Evolutionary conservation across 2,888 invertebrate species (phyloP).

Genomic region (Entomobrya multifasciata): DNA sequence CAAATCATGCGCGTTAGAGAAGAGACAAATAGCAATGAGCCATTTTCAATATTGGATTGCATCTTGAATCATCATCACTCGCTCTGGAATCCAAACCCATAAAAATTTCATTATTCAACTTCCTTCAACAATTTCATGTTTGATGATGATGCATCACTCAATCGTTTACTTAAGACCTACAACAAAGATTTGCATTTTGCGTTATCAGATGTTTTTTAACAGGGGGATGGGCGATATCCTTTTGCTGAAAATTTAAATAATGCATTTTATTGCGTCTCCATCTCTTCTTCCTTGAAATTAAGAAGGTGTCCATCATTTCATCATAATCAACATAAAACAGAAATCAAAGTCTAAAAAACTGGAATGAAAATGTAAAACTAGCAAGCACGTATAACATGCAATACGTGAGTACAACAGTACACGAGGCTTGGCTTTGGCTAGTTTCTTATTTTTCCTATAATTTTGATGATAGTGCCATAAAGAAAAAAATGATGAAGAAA

Average conservation of each 20-base stretch:
- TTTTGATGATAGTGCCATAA: neutral
- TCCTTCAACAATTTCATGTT: neutral
- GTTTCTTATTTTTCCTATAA: neutral
- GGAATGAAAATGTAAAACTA: constrained; percentile 12
- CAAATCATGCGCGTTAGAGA: neutral
- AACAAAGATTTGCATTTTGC: constrained; percentile 13
- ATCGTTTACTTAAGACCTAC: constrained; percentile 39
- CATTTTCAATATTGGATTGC: neutral
- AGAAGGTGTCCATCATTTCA: constrained; percentile 31
- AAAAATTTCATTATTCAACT: constrained; percentile 35
- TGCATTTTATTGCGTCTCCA: neutral
- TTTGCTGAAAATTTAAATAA: constrained; percentile 27
- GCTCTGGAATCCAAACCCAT: constrained; percentile 39
- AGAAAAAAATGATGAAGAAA: neutral
- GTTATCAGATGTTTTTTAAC: constrained; percentile 26
- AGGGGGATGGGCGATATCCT: constrained; percentile 5
- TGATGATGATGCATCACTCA: no score
- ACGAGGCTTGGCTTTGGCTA: neutral
- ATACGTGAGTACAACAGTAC: constrained; percentile 7
- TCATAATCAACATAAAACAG: constrained; percentile 3
- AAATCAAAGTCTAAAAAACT: constrained; percentile 1
- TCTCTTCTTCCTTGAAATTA: neutral
- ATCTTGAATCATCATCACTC: neutral
- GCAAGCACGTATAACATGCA: neutral
- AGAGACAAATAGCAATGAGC: constrained; percentile 13